Evolutionary conservation across 1,140 invertebrate species (phyloP), one percentile per base, ranked within the genome.

Genomic region (Lepidurus apus): DNA sequence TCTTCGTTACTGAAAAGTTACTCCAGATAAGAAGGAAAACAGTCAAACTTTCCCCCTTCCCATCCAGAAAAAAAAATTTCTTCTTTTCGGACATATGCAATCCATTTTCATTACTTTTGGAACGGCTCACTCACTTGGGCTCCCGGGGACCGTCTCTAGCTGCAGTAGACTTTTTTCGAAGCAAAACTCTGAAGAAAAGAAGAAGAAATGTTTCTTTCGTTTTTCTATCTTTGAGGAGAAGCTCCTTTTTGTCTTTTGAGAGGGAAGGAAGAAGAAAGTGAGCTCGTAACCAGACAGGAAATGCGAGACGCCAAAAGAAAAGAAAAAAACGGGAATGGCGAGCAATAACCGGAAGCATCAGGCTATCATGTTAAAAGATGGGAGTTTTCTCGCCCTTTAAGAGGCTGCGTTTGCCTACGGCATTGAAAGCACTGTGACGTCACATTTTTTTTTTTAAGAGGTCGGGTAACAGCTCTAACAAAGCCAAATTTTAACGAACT

Each of bases 311-410:
- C 21, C 21, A n/a, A 13, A 34, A 34, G 34, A n/a, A n/a, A 7
- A 65, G 53, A 65, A 65, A 65, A 21, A 65, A 65, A 65, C n/a
- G 53, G 21, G 53, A 65, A 65, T 65, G 53, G 53, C 53, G 53
- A 13, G 53, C 53, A n/a, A 65, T 65, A 65, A 65, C 53, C 53
- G 53, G 53, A 65, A 65, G 53, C 53, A 21, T 65, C 53, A 65
- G 53, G 53, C 53, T 65, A 65, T 65, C 53, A n/a, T 65, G 53
- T 65, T 65, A 65, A 65, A 65, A 65, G 53, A 65, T n/a, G 21
- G n/a, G 53, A 65, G 53, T 65, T 65, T 21, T 7, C 53, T 65
- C 17, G 17, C 53, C 3, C 53, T 65, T 7, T 21, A 65, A 21
- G 21, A 65, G 53, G 53, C 53, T 34, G 34, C 34, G 34, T 34